Percentiles rank a stretch among this genome's conserved stretches.
phyloP scores from a whole-genome alignment of 2,113 vertebrate genomes.

The Bubo scandiacus region DNA sequence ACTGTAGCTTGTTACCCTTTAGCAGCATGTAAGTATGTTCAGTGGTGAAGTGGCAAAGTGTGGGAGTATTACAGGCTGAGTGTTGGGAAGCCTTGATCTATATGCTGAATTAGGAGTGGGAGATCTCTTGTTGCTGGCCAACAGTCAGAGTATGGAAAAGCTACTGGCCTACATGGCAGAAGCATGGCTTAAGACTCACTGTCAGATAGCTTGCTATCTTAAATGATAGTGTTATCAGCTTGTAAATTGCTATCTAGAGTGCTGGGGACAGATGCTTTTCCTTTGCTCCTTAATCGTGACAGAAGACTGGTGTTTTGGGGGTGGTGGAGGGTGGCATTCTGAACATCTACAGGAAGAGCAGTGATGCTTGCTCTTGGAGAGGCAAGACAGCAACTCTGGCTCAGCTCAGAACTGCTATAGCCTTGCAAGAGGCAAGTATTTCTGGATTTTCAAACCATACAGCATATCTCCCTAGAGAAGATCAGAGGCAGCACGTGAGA shows the following conservation, averaged over 20 bases:
- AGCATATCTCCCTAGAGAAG: neutral
- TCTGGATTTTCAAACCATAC: neutral
- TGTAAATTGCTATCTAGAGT: neutral
- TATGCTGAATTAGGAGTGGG: neutral
- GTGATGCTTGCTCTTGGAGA: neutral
- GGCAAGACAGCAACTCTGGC: neutral
- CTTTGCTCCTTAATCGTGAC: neutral
- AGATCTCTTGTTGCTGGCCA: neutral
- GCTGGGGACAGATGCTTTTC: neutral
- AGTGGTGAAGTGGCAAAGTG: neutral
- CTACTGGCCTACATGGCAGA: neutral
- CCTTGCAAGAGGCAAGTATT: neutral
- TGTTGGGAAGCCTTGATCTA: neutral
- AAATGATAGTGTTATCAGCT: neutral
- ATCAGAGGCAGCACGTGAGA: neutral
- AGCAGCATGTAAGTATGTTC: neutral
- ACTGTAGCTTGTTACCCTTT: neutral
- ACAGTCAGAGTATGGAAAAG: neutral
- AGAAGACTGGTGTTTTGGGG: neutral
- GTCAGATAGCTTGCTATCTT: neutral
- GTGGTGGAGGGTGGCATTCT: neutral
- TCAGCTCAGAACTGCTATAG: neutral
- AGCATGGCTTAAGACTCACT: neutral
- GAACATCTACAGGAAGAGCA: neutral
- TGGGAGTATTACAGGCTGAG: neutral